Percentiles rank a stretch among this genome's conserved stretches.
Evolutionary conservation across 2,113 vertebrate species (phyloP).

Genomic region (Equus przewalskii): DNA sequence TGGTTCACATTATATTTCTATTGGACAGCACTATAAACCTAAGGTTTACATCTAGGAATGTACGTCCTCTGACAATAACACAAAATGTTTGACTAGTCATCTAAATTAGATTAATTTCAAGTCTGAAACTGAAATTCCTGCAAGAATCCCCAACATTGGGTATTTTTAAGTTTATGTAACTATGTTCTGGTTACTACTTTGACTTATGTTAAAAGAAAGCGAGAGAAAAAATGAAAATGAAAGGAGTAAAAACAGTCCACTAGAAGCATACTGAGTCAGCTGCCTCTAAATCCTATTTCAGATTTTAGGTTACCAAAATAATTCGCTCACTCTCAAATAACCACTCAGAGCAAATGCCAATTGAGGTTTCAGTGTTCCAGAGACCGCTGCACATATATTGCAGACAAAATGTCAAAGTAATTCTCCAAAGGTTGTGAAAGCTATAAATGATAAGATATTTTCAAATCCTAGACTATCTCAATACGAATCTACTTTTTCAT

Average conservation of each 20-base stretch:
- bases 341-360: conserved; percentile 65
- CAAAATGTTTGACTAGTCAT: not conserved
- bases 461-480: conserved; percentile 45
- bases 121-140: conserved; percentile 38
- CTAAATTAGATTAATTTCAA: conserved; percentile 45
- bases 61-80: not conserved
- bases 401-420: conserved; percentile 76
- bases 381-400: conserved; percentile 61
- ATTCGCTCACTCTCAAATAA: conserved; percentile 72
- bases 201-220: not conserved
- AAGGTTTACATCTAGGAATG: not conserved
- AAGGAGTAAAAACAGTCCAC: not conserved
- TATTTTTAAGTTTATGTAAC: conserved; percentile 39
- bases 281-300: conserved; percentile 63
- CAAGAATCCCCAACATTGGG: not conserved
- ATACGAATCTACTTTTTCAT: not conserved
- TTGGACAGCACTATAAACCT: not conserved
- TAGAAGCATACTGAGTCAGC: conserved; percentile 28
- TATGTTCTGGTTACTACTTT: conserved; percentile 3
- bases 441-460: conserved; percentile 57
- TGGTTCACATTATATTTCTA: not conserved
- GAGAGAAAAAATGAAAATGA: not conserved
- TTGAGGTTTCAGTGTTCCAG: conserved; percentile 65
- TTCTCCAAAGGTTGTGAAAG: conserved; percentile 60
- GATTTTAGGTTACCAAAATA: conserved; percentile 74